Evolutionary conservation across 2,113 vertebrate genomes (phyloP), one percentile per base, ranked within the genome.

Genomic region (Rhagologus leucostigma): DNA sequence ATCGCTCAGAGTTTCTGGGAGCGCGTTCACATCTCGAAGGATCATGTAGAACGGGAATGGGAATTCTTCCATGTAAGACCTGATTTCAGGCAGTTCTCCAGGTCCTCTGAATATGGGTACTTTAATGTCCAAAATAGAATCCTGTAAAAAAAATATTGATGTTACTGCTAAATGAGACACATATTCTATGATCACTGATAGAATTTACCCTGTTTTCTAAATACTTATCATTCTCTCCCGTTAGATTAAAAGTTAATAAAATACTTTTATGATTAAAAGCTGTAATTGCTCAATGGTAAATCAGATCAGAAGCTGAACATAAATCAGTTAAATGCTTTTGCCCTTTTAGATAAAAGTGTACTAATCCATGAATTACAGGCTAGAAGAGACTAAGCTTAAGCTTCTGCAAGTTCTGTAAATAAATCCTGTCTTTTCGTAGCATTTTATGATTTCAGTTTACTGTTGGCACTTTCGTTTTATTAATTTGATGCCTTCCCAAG

Each of bases 71-170:
- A 99, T 99, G 97, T 99, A 99, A 39, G 99, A 99, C 84, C 98
- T 98, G 97, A 99, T 99, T 98, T 99, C 99, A 3, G 99, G 99
- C 91, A 99, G 90, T 91, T 99, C 99, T 87, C 99, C 99, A 2
- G 98, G 98, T 24, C 98, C 98, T 97, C 98, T 99, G 96, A 99
- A 99, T 87, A 99, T 97, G 50, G 99, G 99, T 80, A 99, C 99
- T 98, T 99, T 99, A 97, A 99, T 99, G 96, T 99, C 99, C 98
- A 99, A 96, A 96, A 99, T 98, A 44, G 99, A 99, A 98, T 99
- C 98, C 99, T 99, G 98, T 63, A 70, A 91, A 39, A 95, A 93
- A 95, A 64, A 14, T 71, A 14, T 1, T 32, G 13, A n/a, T 23
- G 14, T 49, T 53, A 84, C 30, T 80, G 11, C 22, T 77, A 37